Percentiles rank a stretch among this genome's conserved stretches.
phyloP scores from a whole-genome alignment of 2,888 invertebrate species.

The Criorhina ranunculi region DNA sequence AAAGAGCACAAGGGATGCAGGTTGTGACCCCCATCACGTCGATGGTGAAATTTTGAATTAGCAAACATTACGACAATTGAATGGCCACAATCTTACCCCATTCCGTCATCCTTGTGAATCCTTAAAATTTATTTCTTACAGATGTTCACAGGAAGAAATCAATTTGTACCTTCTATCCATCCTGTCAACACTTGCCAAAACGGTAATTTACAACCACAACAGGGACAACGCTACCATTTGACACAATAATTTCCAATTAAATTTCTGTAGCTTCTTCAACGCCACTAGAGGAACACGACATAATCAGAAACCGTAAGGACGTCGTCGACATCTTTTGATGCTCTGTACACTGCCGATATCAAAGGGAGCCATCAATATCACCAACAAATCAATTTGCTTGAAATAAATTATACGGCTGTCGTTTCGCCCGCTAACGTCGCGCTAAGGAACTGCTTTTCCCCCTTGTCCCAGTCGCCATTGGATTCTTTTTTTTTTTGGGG shows the following conservation, averaged over 20 bases:
- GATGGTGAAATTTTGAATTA: no score
- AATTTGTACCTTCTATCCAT: conserved; percentile 26
- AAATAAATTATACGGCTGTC: conserved; percentile 57
- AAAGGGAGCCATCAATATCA: conserved; percentile 66
- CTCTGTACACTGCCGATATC: conserved; percentile 45
- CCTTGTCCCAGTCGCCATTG: background rate
- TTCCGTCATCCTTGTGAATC: conserved; percentile 30
- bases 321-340: conserved; percentile 58
- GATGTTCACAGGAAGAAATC: conserved; percentile 65
- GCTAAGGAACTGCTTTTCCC: conserved; percentile 1
- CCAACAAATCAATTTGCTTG: conserved; percentile 72
- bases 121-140: conserved; percentile 45
- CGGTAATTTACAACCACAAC: conserved; percentile 44
- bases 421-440: conserved; percentile 12
- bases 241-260: conserved; percentile 53
- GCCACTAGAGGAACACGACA: background rate
- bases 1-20: background rate
- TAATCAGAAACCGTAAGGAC: conserved; percentile 2
- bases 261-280: conserved; percentile 10
- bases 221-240: conserved; percentile 8
- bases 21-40: background rate
- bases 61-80: background rate
- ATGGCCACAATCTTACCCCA: background rate
- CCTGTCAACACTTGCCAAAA: conserved; percentile 59
- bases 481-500: conserved; percentile 30